Base-by-base conservation (phyloP, 2,888 invertebrate genomes). In the Thalpophila matura region DNA sequence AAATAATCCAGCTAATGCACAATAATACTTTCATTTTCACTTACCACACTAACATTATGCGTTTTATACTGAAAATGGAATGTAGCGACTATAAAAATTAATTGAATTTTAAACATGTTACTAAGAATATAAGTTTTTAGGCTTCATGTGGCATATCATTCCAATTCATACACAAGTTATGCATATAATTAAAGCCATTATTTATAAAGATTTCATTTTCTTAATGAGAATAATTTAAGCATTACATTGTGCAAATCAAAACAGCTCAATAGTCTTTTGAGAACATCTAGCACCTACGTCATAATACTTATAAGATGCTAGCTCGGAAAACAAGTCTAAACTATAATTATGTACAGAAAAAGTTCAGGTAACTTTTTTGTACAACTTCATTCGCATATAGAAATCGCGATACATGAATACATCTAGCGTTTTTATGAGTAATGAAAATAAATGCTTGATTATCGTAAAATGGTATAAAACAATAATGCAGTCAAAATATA, bases 11-110 rank as follows among this genome's bases (percentile, higher is more conserved):
- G 93, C 92, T 92, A 90, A 91, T 88, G 89, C 91, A 89, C 89
- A 91, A 89, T 94, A 95, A 93, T 94, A 93, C 93, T 94, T 93
- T 91, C 80, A 88, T 89, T 90, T 88, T 87, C 85, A 87, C 90
- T 91, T 92, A 92, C 68, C 77, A 81, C 82, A 80, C 80, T 87
- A 88, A 85, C 82, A 83, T 82, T 83, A 83, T 79, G 79, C 79
- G 71, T 78, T 73, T 69, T 74, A 80, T 62, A 80, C 67, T 74
- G 69, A 81, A 81, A 78, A 80, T 87, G 89, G 90, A 90, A 90
- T 90, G 89, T 88, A 75, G 80, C 49, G 62, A 73, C 61, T 71
- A 62, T 65, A 73, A 64, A 63, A 53, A 66, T 70, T 70, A 66
- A 62, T 37, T 53, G 14, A 49, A 61, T 54, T 69, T 69, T 24